Conservation (phyloP, 2,113 vertebrate genomes). For the Neomonachus schauinslandi region DNA sequence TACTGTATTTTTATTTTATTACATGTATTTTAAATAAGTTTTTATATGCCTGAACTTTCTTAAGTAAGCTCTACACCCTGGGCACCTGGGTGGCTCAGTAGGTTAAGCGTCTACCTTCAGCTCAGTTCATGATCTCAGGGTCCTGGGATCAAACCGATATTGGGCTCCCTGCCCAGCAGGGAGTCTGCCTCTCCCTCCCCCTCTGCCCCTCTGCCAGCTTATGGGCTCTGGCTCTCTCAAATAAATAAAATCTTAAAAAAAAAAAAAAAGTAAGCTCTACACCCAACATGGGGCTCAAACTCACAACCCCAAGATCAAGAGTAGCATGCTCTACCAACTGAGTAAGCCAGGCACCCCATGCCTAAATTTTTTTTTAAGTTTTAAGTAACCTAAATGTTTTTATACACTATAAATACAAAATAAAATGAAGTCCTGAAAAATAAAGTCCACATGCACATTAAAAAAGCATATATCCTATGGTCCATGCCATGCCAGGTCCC, state of each 20-base stretch:
- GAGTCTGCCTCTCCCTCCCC: too few species aligned
- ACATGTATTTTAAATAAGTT: background rate
- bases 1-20: background rate
- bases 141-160: too few species aligned
- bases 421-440: background rate
- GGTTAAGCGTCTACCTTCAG: too few species aligned
- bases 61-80: background rate
- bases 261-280: background rate
- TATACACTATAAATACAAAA: background rate
- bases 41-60: background rate
- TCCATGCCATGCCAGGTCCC: background rate
- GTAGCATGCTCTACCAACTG: background rate
- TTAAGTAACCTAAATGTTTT: background rate
- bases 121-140: too few species aligned
- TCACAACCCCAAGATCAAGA: background rate
- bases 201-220: too few species aligned
- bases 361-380: background rate
- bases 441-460: background rate
- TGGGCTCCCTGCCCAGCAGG: too few species aligned
- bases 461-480: background rate
- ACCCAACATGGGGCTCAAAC: background rate
- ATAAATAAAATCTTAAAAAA: too few species aligned
- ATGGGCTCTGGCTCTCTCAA: too few species aligned
- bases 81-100: too few species aligned
- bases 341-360: background rate